Conservation (phyloP, 2,888 invertebrate genomes). For the Cerastis rubricosa region DNA sequence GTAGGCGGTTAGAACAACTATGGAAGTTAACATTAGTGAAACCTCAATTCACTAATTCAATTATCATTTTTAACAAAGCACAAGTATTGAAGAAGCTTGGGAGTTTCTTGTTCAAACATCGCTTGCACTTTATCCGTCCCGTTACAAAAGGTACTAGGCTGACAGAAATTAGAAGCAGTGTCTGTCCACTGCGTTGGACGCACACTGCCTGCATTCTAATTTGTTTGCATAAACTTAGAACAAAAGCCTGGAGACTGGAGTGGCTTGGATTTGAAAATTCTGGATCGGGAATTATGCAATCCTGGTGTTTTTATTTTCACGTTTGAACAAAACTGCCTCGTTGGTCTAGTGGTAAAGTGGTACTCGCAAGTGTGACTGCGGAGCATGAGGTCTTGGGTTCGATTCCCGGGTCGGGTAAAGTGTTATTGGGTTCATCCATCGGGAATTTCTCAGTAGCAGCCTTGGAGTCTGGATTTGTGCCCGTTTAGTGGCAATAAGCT, state of each 20-base stretch:
- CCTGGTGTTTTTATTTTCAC: not conserved
- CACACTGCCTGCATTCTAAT: conserved; percentile 76
- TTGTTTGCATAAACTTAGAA: conserved; percentile 82
- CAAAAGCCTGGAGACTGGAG: conserved; percentile 74
- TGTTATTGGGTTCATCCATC: not conserved
- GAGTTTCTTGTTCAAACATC: conserved; percentile 73
- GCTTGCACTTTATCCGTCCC: conserved; percentile 83
- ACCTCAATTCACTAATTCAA: conserved; percentile 77
- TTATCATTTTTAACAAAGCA: conserved; percentile 78
- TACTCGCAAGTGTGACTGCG: not conserved
- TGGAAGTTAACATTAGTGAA: conserved; percentile 52
- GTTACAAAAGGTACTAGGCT: conserved; percentile 78
- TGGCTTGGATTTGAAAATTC: conserved; percentile 49
- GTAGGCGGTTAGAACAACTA: conserved; percentile 69
- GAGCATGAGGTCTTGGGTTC: not conserved
- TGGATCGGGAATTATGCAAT: conserved; percentile 53
- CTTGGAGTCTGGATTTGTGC: not conserved
- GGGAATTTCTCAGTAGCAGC: not conserved
- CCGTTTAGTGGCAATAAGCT: not conserved
- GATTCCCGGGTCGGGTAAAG: not conserved
- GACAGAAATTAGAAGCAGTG: conserved; percentile 76
- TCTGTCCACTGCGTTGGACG: conserved; percentile 64
- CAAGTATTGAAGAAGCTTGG: conserved; percentile 74
- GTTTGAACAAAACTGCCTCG: not conserved
- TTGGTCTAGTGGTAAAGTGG: not conserved